Base-by-base conservation (phyloP, 2,888 invertebrate species). In the Drosophila rellima region DNA sequence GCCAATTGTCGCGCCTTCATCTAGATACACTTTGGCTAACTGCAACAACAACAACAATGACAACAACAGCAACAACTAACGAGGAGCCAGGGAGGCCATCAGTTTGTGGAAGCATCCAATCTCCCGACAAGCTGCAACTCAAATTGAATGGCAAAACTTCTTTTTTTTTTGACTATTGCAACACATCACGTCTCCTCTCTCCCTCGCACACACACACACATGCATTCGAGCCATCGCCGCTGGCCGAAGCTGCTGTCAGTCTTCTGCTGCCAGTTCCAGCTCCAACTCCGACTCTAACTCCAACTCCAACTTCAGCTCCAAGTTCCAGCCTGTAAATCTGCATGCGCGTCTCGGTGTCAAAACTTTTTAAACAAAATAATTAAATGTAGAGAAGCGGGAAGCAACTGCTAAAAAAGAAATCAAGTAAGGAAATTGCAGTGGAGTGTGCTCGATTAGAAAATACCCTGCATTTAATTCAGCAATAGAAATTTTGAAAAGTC, bases 321-420 rank as follows among this genome's bases (percentile, higher is more conserved):
- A n/a, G 15, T 26, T 33, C 26, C 69, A 70, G 82, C 70, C 72
- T 76, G 76, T 78, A 84, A 84, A 86, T 89, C 89, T 86, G 86
- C 87, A 86, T 86, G 89, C 85, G 89, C 88, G 84, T 81, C 78
- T 70, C 74, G 75, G 89, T 88, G 86, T 84, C 83, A 83, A 84
- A 86, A 87, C 81, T 89, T 89, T 87, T 78, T 84, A 83, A 83
- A 90, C 82, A 87, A 89, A 88, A 90, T 90, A 88, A 88, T 90
- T 90, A 88, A 89, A 90, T 84, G 78, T 89, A 35, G 73, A 81
- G 82, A 77, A 73, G 72, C 61, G 73, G 83, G 62, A 71, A 71
- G 73, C 71, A 47, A 54, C 40, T 50, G 31, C 60, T 60, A 67
- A 44, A 37, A 44, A 37, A 59, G 48, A 48, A n/a, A 44, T 31